phyloP scores from a whole-genome alignment of 2,797 vertebrate genomes.

The Prionace glauca region DNA sequence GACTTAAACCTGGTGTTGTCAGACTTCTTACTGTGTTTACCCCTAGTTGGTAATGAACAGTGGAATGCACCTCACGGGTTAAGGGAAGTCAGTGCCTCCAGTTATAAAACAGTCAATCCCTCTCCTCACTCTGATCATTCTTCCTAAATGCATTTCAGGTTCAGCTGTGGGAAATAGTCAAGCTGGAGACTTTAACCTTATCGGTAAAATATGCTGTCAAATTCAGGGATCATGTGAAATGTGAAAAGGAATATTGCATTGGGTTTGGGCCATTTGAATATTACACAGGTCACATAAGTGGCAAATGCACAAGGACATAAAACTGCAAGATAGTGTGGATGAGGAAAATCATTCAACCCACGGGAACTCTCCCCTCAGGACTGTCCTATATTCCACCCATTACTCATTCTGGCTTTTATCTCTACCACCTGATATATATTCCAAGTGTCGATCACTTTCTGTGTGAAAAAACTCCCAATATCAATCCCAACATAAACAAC shows the following conservation, averaged over 20 bases:
- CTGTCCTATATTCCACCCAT: background rate
- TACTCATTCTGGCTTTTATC: background rate
- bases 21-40: no score
- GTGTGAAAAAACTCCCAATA: background rate
- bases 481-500: background rate
- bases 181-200: background rate
- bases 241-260: background rate
- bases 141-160: background rate
- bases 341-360: background rate
- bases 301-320: no score
- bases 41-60: background rate
- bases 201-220: background rate
- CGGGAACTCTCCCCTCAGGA: no score
- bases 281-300: background rate
- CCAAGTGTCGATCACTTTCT: background rate
- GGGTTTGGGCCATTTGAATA: background rate
- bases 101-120: background rate
- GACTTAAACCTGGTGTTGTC: no score
- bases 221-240: background rate
- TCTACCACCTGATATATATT: background rate
- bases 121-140: background rate
- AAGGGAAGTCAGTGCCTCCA: background rate
- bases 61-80: background rate
- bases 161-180: constrained; percentile 33
- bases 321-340: background rate